Conservation (phyloP, 2,888 invertebrate species). For the Muschampia plurimacula region DNA sequence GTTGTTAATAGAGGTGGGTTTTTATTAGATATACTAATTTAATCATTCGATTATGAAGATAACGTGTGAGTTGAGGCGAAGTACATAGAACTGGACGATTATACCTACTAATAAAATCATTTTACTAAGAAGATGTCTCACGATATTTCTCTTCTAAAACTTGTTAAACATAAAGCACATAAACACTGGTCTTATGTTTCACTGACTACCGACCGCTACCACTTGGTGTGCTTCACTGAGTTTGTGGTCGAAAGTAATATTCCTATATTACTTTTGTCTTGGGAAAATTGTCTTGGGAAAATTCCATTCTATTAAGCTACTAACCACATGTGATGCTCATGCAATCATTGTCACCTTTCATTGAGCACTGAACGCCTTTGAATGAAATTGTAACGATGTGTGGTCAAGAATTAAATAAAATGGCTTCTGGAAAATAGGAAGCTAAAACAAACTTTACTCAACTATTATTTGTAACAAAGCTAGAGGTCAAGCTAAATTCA, state of each 20-base stretch:
- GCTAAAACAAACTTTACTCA: no score
- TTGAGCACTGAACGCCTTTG: slow-evolving; percentile 16
- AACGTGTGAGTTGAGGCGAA: no score
- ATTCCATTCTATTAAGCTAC: neutral
- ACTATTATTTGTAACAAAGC: no score
- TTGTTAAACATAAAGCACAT: neutral
- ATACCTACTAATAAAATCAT: no score
- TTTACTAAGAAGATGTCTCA: no score
- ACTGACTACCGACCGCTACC: neutral
- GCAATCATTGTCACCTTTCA: slow-evolving; percentile 7
- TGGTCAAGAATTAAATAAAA: slow-evolving; percentile 1
- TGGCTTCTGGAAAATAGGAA: neutral
- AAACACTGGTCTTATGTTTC: neutral
- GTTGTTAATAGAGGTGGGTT: neutral
- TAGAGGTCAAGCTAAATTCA: no score
- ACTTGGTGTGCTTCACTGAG: neutral
- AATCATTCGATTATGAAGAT: no score
- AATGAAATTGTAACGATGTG: neutral
- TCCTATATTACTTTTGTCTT: no score
- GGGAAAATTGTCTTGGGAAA: neutral
- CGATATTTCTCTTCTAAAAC: no score
- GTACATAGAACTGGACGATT: no score
- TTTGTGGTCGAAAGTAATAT: neutral
- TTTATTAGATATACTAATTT: no score
- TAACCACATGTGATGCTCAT: slow-evolving; percentile 18